A percentile compares a stretch with the other conserved stretches of the same genome.
Evolutionary conservation across 2,888 invertebrate species (phyloP).

Genomic region (Athalia cordata): DNA sequence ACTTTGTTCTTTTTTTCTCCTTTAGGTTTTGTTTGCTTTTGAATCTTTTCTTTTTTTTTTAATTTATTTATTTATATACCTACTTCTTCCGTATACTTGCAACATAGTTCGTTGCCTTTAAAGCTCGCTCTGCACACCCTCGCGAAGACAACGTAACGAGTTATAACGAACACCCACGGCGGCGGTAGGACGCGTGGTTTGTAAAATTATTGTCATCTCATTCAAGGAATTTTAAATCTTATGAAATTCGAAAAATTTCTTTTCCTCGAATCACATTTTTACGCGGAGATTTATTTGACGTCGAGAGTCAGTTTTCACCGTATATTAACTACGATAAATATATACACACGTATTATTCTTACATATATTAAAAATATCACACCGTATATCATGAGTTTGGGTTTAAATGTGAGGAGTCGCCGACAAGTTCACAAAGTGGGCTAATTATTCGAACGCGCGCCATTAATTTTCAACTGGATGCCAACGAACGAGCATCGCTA

Average conservation of each 20-base stretch:
- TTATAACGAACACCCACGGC: neutral
- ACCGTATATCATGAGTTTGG: neutral
- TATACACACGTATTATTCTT: too few species aligned
- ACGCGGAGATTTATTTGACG: neutral
- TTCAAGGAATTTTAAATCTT: too few species aligned
- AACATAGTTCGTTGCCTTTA: constrained; percentile 33
- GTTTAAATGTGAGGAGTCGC: neutral
- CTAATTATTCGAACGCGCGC: constrained; percentile 32
- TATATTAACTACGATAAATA: too few species aligned
- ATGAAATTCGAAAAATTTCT: too few species aligned
- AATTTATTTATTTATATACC: neutral
- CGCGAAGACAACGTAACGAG: neutral
- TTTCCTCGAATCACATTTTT: too few species aligned
- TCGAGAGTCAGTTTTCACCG: too few species aligned
- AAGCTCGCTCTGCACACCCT: neutral
- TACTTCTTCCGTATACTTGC: neutral
- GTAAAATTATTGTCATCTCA: too few species aligned
- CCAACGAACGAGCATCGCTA: too few species aligned
- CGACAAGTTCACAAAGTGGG: constrained; percentile 31
- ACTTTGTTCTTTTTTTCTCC: neutral
- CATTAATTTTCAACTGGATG: constrained; percentile 33
- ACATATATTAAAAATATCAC: too few species aligned
- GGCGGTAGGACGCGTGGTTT: too few species aligned
- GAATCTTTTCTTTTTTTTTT: neutral
- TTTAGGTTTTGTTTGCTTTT: neutral